These are phyloP conservation scores for Icerya purchasi DNA, from an alignment of 2,888 invertebrate species.

Conservation along the genomic window DNA sequence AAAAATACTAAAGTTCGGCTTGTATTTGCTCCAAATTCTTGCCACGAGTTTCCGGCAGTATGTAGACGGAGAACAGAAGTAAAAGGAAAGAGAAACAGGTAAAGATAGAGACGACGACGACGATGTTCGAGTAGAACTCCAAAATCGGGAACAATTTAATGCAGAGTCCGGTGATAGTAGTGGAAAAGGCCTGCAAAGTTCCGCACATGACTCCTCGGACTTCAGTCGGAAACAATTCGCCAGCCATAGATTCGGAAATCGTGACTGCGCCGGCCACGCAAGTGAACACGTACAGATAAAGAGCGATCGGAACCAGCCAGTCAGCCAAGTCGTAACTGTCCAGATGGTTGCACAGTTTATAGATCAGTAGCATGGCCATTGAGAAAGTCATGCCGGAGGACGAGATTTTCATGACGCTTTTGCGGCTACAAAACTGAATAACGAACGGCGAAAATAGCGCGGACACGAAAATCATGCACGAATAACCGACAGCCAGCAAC, in stretches of 20 bases:
- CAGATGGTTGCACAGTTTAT: background rate
- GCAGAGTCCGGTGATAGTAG: background rate
- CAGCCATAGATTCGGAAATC: conserved; percentile 8
- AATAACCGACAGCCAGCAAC: conserved; percentile 6
- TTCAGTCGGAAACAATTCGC: conserved; percentile 10
- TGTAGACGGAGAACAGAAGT: conserved; percentile 1
- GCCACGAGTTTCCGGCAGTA: conserved; percentile 8
- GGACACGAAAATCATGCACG: conserved; percentile 3
- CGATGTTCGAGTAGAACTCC: background rate
- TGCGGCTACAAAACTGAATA: background rate
- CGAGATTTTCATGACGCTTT: conserved; percentile 2
- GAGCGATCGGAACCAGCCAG: conserved; percentile 4
- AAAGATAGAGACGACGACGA: background rate
- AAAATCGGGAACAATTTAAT: conserved; percentile 1
- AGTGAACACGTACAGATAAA: conserved; percentile 2
- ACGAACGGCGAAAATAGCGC: conserved; percentile 2
- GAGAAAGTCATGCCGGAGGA: conserved; percentile 1
- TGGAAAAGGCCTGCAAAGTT: conserved; percentile 5
- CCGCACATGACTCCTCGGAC: conserved; percentile 12
- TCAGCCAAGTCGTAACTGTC: background rate
- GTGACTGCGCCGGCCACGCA: conserved; percentile 5
- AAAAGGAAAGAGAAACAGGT: conserved; percentile 3
- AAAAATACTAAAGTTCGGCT: conserved; percentile 6
- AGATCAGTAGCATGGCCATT: background rate
- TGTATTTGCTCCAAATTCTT: conserved; percentile 10